Base-by-base conservation (phyloP, 53 echinoderm and acorn worm species). In the Echinometra lucunter region DNA sequence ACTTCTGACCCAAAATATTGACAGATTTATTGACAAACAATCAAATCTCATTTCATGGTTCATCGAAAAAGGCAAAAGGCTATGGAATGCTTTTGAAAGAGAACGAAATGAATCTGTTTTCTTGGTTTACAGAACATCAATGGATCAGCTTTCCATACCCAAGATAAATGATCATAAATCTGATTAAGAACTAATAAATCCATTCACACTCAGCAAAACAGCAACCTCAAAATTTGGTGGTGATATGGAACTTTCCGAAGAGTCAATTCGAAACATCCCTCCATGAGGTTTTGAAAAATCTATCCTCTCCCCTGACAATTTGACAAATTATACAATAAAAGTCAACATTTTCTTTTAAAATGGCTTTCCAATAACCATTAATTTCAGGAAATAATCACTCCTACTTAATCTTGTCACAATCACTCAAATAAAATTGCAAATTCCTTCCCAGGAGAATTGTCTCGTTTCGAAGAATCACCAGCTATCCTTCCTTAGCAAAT, bases 291-390 rank as follows among this genome's bases (percentile, higher is more conserved):
- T 27, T 85, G 49, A 27, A 83, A n/a, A 49, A 28, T 47, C 28
- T 49, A 85, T 85, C 30, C 1, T 49, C 49, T 49, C 18, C 38
- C 44, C 13, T 7, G 0, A 85, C n/a, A 45, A 85, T 78, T 19
- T 53, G 85, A 85, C 40, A 85, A 1, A 85, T 85, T 85, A 27
- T 30, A 85, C 85, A 85, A 85, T 85, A 85, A 85, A 85, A 85
- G 85, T 85, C 85, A 85, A 85, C 85, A 85, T 85, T 85, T 85
- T 85, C 53, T 85, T 49, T 85, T n/a, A n/a, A 85, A 53, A 85
- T 30, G 85, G n/a, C 4, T 4, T n/a, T 28, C 30, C 49, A 85
- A 85, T 85, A 13, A 49, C n/a, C 85, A 85, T 85, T 49, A 85
- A 85, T 85, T 85, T 21, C 15, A 27, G 4, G 2, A 28, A 45